These are phyloP conservation scores for Poecilia gillii DNA, from an alignment of 2,797 vertebrate genomes.

Conservation along the genomic window DNA sequence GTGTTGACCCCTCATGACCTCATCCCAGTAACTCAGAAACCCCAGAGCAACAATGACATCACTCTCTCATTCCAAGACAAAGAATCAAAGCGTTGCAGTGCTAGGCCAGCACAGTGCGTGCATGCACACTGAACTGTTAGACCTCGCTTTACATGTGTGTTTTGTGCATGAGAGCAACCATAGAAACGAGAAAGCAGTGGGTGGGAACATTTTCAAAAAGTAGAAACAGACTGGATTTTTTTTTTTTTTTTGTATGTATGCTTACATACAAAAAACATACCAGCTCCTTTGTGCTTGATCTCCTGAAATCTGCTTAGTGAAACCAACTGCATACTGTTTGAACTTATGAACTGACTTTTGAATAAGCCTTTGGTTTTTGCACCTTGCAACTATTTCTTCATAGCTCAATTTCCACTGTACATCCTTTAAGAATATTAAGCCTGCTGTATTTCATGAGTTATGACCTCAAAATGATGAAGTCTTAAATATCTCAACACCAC, in stretches of 20 bases:
- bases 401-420: constrained; percentile 60
- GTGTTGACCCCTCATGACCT: constrained; percentile 70
- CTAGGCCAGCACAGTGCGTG: constrained; percentile 44
- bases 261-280: too few relatives aligned
- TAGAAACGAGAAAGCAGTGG: constrained; percentile 73
- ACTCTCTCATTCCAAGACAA: constrained; percentile 68
- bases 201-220: constrained; percentile 70
- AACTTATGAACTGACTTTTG: constrained; percentile 53
- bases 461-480: constrained; percentile 47
- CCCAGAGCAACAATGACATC: constrained; percentile 77
- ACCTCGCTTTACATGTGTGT: constrained; percentile 58
- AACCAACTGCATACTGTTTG: constrained; percentile 35
- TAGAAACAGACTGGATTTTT: constrained; percentile 75
- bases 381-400: constrained; percentile 54
- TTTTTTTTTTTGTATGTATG: constrained; percentile 41
- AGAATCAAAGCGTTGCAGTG: constrained; percentile 68
- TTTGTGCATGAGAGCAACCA: constrained; percentile 59
- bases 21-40: constrained; percentile 73
- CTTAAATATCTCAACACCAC: constrained; percentile 62
- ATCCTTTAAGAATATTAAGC: constrained; percentile 59
- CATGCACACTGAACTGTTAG: constrained; percentile 57
- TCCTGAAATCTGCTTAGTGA: constrained; percentile 57
- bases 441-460: constrained; percentile 54
- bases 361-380: constrained; percentile 58
- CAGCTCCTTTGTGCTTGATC: constrained; percentile 55